Percentiles rank a stretch among this genome's conserved stretches.
These are phyloP conservation scores for Phaedon cochleariae DNA, from an alignment of 2,888 invertebrate genomes.

Conservation along the genomic window DNA sequence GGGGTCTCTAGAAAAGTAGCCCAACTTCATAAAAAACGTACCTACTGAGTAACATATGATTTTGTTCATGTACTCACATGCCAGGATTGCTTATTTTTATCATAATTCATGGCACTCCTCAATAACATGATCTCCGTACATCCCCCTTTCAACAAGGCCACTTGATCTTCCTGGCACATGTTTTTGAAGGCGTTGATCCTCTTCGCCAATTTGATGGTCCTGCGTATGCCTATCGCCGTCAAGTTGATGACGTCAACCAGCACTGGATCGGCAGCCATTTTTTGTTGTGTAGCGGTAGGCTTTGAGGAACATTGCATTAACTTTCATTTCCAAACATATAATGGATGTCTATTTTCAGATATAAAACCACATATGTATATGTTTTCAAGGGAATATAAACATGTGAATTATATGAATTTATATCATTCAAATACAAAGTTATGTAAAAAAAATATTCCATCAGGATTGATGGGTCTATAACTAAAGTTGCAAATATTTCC, in stretches of 20 bases:
- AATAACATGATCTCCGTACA: slow-evolving; percentile 97
- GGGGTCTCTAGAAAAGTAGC: too few species aligned
- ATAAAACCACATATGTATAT: too few species aligned
- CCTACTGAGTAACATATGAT: background rate
- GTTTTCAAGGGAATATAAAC: too few species aligned
- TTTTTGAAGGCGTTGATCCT: slow-evolving; percentile 89
- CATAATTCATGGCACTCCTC: slow-evolving; percentile 91
- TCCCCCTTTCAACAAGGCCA: slow-evolving; percentile 87
- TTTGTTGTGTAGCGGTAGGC: slow-evolving; percentile 40
- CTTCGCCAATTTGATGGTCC: slow-evolving; percentile 86
- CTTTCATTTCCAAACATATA: too few species aligned
- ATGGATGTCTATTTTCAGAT: too few species aligned
- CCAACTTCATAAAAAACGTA: background rate
- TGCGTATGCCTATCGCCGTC: slow-evolving; percentile 89
- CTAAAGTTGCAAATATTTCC: too few species aligned
- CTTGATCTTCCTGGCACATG: slow-evolving; percentile 94
- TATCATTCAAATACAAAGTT: too few species aligned
- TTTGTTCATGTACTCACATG: slow-evolving; percentile 67
- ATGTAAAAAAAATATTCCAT: too few species aligned
- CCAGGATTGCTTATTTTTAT: slow-evolving; percentile 90
- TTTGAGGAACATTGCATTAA: background rate
- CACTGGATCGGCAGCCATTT: slow-evolving; percentile 68
- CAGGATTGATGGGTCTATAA: too few species aligned
- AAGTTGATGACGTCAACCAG: slow-evolving; percentile 87
- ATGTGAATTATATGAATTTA: too few species aligned